Evolutionary conservation across 2,888 invertebrate species (phyloP), one percentile per base, ranked within the genome.

Genomic region (Scaptomyza parva): DNA sequence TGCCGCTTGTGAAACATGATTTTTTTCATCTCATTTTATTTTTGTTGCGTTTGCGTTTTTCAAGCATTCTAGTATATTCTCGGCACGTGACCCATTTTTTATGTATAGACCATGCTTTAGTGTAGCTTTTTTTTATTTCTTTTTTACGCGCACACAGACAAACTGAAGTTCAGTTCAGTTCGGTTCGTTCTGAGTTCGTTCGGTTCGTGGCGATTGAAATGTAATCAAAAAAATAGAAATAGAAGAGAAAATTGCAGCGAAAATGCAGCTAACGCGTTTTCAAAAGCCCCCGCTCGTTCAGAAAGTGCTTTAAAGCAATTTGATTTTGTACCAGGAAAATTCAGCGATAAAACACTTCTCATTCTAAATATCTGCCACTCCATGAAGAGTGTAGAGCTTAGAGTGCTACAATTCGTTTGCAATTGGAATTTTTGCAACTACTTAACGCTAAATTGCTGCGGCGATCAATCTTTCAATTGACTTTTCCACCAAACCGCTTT

Each of bases 161-260:
- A n/a, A n/a, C n/a, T n/a, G n/a, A n/a, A n/a, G n/a, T n/a, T n/a
- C n/a, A n/a, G n/a, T n/a, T 5, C n/a, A 33, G n/a, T 45, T 17
- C 17, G 14, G 26, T 45, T 17, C 8, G 17, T 18, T 12, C 12
- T 1, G n/a, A 45, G 18, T 18, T 18, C 30, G 30, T 47, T 28
- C 30, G 30, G 47, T 47, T 40, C 30, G 22, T 37, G 39, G 43
- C 59, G 67, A 77, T 80, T 81, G 71, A 80, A 84, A 78, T 80
- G 75, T 78, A 84, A 86, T 78, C 85, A 70, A 65, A 78, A 75
- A 84, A 54, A n/a, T n/a, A n/a, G n/a, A n/a, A n/a, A n/a, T n/a
- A n/a, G n/a, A n/a, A n/a, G n/a, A n/a, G n/a, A n/a, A n/a, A n/a
- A n/a, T n/a, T n/a, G n/a, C n/a, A n/a, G n/a, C n/a, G n/a, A 40